These are phyloP conservation scores for Latrodectus elegans DNA, from an alignment of 2,888 invertebrate species.

Conservation along the genomic window DNA sequence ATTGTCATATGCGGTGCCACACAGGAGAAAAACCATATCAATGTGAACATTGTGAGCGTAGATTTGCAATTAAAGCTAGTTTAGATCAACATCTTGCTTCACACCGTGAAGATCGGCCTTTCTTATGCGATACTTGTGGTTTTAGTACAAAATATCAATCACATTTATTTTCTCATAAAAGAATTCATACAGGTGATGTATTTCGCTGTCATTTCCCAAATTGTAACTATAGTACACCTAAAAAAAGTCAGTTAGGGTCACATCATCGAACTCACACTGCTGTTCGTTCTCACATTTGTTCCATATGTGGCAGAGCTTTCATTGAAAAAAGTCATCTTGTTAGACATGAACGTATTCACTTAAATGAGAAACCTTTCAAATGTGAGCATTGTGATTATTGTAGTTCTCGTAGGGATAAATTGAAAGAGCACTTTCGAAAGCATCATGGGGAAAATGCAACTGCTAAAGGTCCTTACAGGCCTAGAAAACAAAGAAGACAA, in stretches of 20 bases:
- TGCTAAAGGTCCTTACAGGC: constrained; percentile 71
- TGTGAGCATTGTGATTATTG: constrained; percentile 80
- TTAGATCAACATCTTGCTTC: constrained; percentile 79
- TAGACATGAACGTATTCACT: constrained; percentile 81
- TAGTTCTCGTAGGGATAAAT: constrained; percentile 81
- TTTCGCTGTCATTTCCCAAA: constrained; percentile 80
- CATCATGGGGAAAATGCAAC: constrained; percentile 75
- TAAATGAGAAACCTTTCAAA: constrained; percentile 80
- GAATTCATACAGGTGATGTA: constrained; percentile 81
- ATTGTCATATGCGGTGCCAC: constrained; percentile 80
- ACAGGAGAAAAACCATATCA: constrained; percentile 79
- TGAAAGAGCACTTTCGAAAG: constrained; percentile 78
- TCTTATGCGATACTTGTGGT: constrained; percentile 81
- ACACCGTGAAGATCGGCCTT: constrained; percentile 79
- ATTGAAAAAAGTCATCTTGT: constrained; percentile 82
- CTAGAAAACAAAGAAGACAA: constrained; percentile 71
- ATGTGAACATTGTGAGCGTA: constrained; percentile 79
- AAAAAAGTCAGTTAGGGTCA: constrained; percentile 80
- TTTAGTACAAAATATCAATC: constrained; percentile 82
- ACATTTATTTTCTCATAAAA: constrained; percentile 81
- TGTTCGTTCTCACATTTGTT: constrained; percentile 78
- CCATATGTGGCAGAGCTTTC: constrained; percentile 80
- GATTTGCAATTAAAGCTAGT: constrained; percentile 79
- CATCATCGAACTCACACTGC: constrained; percentile 80
- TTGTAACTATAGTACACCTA: constrained; percentile 81